These are phyloP conservation scores for Micronisus gabar DNA, from an alignment of 2,113 vertebrate species.

Conservation along the genomic window DNA sequence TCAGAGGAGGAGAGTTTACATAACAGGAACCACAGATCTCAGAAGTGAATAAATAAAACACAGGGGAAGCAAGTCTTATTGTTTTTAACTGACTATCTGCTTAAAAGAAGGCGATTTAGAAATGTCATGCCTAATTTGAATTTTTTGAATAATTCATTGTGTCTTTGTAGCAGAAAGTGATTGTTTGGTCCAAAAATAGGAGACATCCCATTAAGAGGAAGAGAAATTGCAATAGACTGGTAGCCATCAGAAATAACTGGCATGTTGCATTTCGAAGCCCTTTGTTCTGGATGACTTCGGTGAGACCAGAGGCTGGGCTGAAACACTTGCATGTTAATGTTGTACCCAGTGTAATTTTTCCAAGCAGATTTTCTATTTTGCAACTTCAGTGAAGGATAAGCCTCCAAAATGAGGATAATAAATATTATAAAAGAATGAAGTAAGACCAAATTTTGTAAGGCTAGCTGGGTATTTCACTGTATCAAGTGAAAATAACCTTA, in stretches of 20 bases:
- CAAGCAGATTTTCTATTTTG: neutral
- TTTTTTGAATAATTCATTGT: slow-evolving; percentile 58
- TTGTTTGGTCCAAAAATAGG: slow-evolving; percentile 60
- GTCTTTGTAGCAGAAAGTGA: neutral
- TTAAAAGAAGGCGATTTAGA: slow-evolving; percentile 2
- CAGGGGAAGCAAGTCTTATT: neutral
- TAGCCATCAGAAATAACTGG: slow-evolving; percentile 37
- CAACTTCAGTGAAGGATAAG: neutral
- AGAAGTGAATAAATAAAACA: neutral
- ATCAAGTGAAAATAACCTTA: slow-evolving; percentile 8
- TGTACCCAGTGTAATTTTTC: neutral
- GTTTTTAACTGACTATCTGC: slow-evolving; percentile 25
- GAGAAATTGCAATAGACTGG: slow-evolving; percentile 24
- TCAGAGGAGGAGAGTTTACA: slow-evolving; percentile 2
- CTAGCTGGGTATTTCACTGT: neutral
- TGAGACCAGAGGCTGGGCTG: slow-evolving; percentile 2
- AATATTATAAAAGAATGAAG: neutral
- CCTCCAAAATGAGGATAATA: neutral
- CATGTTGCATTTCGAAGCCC: neutral
- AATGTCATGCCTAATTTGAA: slow-evolving; percentile 53
- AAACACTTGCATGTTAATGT: slow-evolving; percentile 1
- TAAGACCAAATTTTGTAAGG: neutral
- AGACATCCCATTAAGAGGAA: slow-evolving; percentile 34
- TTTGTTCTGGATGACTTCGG: slow-evolving; percentile 18
- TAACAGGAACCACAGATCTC: neutral